These are phyloP conservation scores for Drosophila paramelanica DNA, from an alignment of 2,888 invertebrate genomes.

Conservation along the genomic window DNA sequence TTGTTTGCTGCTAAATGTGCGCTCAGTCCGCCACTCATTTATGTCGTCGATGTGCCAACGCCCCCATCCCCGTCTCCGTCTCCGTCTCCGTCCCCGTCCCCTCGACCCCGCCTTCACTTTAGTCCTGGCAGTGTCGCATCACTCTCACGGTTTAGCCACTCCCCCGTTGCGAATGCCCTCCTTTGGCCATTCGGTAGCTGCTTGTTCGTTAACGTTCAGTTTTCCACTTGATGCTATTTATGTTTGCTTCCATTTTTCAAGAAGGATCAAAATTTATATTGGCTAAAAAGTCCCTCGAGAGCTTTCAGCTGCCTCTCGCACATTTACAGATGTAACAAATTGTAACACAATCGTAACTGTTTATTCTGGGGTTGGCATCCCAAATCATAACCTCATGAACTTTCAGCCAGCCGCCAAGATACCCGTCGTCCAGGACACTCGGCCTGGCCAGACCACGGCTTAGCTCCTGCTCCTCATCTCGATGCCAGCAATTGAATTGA, in stretches of 20 bases:
- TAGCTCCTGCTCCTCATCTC: constrained; percentile 22
- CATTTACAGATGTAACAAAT: constrained; percentile 84
- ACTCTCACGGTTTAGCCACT: constrained; percentile 30
- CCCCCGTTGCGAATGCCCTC: background rate
- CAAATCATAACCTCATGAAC: constrained; percentile 79
- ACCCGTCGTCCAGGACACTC: constrained; percentile 12
- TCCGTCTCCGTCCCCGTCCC: background rate
- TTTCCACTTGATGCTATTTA: constrained; percentile 81
- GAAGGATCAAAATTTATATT: constrained; percentile 84
- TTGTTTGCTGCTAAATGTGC: constrained; percentile 78
- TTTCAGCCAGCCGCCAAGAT: constrained; percentile 34
- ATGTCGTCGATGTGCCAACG: constrained; percentile 69
- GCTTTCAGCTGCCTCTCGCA: constrained; percentile 76
- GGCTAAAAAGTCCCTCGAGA: constrained; percentile 84
- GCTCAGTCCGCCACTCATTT: constrained; percentile 78
- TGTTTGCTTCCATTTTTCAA: constrained; percentile 83
- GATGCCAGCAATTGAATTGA: constrained; percentile 69
- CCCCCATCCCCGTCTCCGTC: constrained; percentile 18
- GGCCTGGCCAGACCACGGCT: constrained; percentile 1
- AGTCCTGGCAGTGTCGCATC: constrained; percentile 22
- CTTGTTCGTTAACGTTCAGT: constrained; percentile 76
- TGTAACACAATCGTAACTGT: constrained; percentile 83
- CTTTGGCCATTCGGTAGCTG: constrained; percentile 9
- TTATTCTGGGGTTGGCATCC: constrained; percentile 61
- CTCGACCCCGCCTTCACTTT: background rate